phyloP scores from a whole-genome alignment of 2,113 vertebrate species.

The Sphyrna mokarran region DNA sequence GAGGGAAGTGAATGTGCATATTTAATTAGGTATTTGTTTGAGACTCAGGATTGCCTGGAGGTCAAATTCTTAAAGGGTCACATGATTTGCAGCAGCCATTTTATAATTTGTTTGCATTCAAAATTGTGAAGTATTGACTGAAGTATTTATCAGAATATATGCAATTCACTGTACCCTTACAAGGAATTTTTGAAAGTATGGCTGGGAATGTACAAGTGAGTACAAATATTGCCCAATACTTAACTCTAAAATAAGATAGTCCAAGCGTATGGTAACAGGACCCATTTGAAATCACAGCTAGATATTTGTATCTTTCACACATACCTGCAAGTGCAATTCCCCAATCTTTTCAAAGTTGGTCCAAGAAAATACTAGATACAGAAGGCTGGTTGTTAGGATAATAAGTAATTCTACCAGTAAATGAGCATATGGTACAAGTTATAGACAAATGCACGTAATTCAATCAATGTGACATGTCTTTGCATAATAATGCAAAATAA shows the following conservation, averaged over 20 bases:
- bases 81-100: too few species aligned
- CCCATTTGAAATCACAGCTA: background rate
- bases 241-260: background rate
- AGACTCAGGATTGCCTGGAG: too few species aligned
- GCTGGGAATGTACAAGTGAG: too few species aligned
- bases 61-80: too few species aligned
- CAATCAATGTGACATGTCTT: background rate
- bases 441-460: background rate
- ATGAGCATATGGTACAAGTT: background rate
- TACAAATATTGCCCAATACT: background rate
- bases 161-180: background rate
- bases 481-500: background rate
- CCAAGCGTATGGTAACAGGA: background rate
- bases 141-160: background rate
- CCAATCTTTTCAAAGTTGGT: background rate
- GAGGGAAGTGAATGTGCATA: too few species aligned
- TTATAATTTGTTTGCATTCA: too few species aligned
- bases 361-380: background rate
- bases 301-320: background rate
- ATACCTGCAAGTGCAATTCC: background rate
- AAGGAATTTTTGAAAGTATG: background rate
- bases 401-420: background rate
- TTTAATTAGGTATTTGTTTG: too few species aligned
- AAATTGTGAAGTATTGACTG: too few species aligned
- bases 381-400: background rate